Conservation (phyloP, 1,140 invertebrate species). For the Drosophila fuyamai region DNA sequence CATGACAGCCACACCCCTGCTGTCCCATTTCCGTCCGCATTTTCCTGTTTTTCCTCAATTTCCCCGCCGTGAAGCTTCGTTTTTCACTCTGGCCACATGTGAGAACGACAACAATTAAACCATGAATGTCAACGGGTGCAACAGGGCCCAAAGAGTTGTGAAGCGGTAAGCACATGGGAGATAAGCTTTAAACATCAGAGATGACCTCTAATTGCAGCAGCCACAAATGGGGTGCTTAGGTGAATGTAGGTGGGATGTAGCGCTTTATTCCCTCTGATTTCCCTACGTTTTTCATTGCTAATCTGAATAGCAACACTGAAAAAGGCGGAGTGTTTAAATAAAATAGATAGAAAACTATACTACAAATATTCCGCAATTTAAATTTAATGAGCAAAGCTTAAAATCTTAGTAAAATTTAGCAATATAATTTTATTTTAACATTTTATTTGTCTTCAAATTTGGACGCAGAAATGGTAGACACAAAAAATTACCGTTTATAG, state of each 20-base stretch:
- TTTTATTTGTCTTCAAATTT: no score
- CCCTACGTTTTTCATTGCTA: conserved; percentile 6
- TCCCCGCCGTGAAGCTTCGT: neutral
- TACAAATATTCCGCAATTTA: no score
- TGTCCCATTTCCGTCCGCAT: conserved; percentile 33
- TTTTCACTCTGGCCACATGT: conserved; percentile 27
- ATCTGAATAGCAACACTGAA: conserved; percentile 1
- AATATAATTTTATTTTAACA: no score
- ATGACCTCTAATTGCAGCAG: conserved; percentile 16
- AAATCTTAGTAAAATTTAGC: no score
- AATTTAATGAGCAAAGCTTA: no score
- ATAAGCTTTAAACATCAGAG: conserved; percentile 6
- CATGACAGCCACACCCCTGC: conserved; percentile 36
- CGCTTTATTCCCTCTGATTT: conserved; percentile 7
- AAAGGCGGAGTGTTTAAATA: neutral
- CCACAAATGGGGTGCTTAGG: conserved; percentile 8
- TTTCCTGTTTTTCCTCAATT: conserved; percentile 5
- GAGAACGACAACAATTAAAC: conserved; percentile 46
- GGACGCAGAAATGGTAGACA: no score
- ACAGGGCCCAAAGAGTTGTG: conserved; percentile 10
- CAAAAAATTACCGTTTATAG: no score
- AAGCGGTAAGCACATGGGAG: neutral
- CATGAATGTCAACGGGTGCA: conserved; percentile 31
- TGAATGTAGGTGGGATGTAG: neutral
- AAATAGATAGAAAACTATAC: no score